Base-by-base conservation (phyloP, 1,140 invertebrate genomes). In the Tribolium madens region DNA sequence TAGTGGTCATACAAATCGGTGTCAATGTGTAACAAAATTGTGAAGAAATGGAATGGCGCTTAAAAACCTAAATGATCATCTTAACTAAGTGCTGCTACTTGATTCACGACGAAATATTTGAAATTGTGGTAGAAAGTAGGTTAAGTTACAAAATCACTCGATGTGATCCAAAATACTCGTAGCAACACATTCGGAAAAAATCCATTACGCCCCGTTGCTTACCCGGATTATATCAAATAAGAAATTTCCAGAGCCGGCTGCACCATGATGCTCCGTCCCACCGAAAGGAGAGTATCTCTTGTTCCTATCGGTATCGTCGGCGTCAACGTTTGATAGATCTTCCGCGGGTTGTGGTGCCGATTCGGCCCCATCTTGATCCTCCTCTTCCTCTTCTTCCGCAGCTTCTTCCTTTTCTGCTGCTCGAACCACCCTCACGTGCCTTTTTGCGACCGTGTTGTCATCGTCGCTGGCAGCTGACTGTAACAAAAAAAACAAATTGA, bases 221-320 rank as follows among this genome's bases (percentile, higher is more conserved):
- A 95, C 94, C 89, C 94, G 90, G 84, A 95, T 93, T 80, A 95
- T 92, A 86, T 96, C 94, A 87, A 95, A 95, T 73, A 96, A 88
- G 87, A 96, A 94, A 87, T 95, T 96, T 72, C 94, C 94, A 6
- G 93, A 94, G 33, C 93, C 91, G 9, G 89, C 89, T 74, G 87
- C 89, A 10, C 88, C 89, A 60, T 89, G 88, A 76, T 83, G 86
- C 74, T 83, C 84, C 77, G 76, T 83, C 50, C 84, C 87, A 9
- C 87, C 88, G 83, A 94, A 94, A 84, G 89, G 92, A 78, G 93
- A 87, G 86, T 93, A 94, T 86, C 92, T 90, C 84, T 95, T 95
- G 85, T 94, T 92, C 82, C 93, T 89, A 84, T 93, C 92, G 82
- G 94, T 92, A 82, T 94, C 93, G 79, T 91, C 92, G 47, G 88